These are phyloP conservation scores for Stratiomys singularior DNA, from an alignment of 2,888 invertebrate genomes.

Conservation along the genomic window DNA sequence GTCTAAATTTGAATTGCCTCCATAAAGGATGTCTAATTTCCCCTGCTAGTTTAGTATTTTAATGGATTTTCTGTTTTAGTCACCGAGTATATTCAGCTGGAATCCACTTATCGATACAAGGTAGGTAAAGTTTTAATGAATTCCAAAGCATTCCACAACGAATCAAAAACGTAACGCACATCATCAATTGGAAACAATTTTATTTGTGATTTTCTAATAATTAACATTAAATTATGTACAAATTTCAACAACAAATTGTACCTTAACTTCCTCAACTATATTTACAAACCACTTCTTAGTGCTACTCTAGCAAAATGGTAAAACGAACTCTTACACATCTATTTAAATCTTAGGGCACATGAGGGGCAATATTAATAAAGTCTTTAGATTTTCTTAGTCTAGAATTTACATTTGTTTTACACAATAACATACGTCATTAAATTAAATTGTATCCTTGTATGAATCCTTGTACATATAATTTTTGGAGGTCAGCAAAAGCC, in stretches of 20 bases:
- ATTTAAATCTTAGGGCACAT: constrained; percentile 36
- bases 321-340: constrained; percentile 18
- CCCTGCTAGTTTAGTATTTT: too few relatives aligned
- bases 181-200: too few relatives aligned
- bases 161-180: too few relatives aligned
- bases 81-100: too few relatives aligned
- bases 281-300: not conserved
- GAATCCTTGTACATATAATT: not conserved
- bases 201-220: not conserved
- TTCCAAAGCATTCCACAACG: too few relatives aligned
- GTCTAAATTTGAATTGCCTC: too few relatives aligned
- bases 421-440: too few relatives aligned
- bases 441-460: not conserved
- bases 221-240: not conserved
- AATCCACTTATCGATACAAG: too few relatives aligned
- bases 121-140: too few relatives aligned
- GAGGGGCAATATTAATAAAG: not conserved
- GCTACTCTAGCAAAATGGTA: constrained; percentile 2
- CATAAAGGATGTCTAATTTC: too few relatives aligned
- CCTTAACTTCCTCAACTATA: not conserved
- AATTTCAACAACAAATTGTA: not conserved
- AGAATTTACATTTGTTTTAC: not conserved
- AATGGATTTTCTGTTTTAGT: too few relatives aligned
- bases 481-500: too few relatives aligned
- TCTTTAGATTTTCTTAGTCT: not conserved